Base-by-base conservation (phyloP, 2,888 invertebrate genomes). In the Stenurella melanura region DNA sequence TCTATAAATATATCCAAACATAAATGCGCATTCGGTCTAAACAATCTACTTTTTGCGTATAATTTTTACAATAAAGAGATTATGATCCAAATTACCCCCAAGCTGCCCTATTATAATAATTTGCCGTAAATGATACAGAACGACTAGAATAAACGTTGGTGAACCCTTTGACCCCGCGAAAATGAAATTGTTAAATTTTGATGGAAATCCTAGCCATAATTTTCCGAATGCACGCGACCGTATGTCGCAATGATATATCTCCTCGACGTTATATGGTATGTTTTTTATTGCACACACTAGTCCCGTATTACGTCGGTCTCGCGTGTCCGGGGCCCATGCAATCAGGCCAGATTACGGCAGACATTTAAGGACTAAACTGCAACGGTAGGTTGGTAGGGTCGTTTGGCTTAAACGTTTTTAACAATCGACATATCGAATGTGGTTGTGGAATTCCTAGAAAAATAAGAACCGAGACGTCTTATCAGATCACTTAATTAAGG, bases 401-500 rank as follows among this genome's bases (percentile, higher is more conserved):
- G 19, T 58, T 19, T 21, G 21, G 58, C 19, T n/a, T 38, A 71
- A 34, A 58, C 34, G 30, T 50, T 57, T 57, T 57, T 57, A 57
- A 57, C 58, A 21, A 58, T 21, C 58, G 58, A 50, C 50, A n/a
- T 66, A 66, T 42, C 66, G 21, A 38, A 42, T 57, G 38, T 18
- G 38, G 38, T 58, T 17, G 57, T 18, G 34, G 19, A 12, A 15
- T 61, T 61, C 60, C 58, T 38, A 58, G 60, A 60, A 57, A 56
- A 56, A 57, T 69, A 34, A 61, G 21, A 60, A 21, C 30, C 54
- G 69, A 38, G 18, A 17, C 38, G 42, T 34, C 56, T 73, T 70
- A 75, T 73, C 77, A 71, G 77, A 77, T 77, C 38, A 74, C 64
- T 70, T 77, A 74, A 77, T 77, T 74, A 74, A 74, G 61, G 74